Evolutionary conservation across 1,140 invertebrate species (phyloP).

Genomic region (Drosophila aff.): DNA sequence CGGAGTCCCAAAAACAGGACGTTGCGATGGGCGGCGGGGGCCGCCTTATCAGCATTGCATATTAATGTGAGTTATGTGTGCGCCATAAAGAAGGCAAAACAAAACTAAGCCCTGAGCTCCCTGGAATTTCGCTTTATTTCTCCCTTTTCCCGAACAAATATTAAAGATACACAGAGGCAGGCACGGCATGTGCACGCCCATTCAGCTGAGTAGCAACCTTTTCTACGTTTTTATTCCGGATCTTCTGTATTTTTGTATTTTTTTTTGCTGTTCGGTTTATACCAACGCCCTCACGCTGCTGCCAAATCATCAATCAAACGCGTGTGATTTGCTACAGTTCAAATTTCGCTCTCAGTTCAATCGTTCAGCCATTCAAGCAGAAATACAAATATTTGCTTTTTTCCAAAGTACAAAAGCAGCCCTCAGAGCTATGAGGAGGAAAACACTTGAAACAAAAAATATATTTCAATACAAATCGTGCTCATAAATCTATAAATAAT

Average conservation of each 20-base stretch:
- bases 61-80: slow-evolving; percentile 67
- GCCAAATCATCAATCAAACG: slow-evolving; percentile 82
- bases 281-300: slow-evolving; percentile 36
- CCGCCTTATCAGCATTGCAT: slow-evolving; percentile 73
- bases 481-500: too few species aligned
- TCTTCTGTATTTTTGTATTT: slow-evolving; percentile 10
- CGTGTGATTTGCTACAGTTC: slow-evolving; percentile 81
- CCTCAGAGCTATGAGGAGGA: not conserved
- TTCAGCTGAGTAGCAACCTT: slow-evolving; percentile 48
- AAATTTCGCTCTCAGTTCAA: slow-evolving; percentile 81
- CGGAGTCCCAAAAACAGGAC: not conserved
- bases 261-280: slow-evolving; percentile 20
- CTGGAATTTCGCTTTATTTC: slow-evolving; percentile 17
- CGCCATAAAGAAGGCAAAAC: slow-evolving; percentile 45
- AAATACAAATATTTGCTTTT: slow-evolving; percentile 82
- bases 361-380: slow-evolving; percentile 80
- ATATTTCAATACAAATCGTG: not conserved
- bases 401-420: slow-evolving; percentile 70
- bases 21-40: not conserved
- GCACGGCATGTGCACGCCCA: slow-evolving; percentile 53
- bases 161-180: slow-evolving; percentile 45
- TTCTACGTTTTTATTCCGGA: slow-evolving; percentile 33
- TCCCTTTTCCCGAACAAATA: slow-evolving; percentile 53
- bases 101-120: slow-evolving; percentile 43
- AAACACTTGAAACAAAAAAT: slow-evolving; percentile 8